Evolutionary conservation across 2,888 invertebrate genomes (phyloP).

Genomic region (Troglohyphantes excavatus): DNA sequence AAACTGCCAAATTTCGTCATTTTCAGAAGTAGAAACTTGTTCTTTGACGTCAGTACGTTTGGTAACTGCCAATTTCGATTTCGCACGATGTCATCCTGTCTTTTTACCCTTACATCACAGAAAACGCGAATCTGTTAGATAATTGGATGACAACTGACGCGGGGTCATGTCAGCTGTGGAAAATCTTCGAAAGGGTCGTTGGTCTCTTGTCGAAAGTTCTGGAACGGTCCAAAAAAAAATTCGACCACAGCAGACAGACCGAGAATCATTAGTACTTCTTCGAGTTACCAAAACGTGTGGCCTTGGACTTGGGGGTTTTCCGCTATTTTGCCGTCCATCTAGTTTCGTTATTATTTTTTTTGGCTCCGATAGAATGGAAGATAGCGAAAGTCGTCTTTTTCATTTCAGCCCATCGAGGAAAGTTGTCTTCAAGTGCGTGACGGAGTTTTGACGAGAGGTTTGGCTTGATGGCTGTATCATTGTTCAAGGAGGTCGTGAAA

Average conservation of each 20-base stretch:
- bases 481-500: background rate
- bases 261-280: background rate
- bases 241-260: background rate
- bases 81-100: background rate
- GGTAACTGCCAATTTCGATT: constrained; percentile 11
- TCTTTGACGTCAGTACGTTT: constrained; percentile 15
- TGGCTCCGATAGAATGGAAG: background rate
- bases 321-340: constrained; percentile 25
- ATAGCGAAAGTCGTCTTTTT: constrained; percentile 22
- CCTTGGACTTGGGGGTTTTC: constrained; percentile 41
- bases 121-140: background rate
- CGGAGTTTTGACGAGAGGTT: background rate
- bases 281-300: background rate
- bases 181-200: constrained; percentile 17
- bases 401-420: background rate
- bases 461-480: background rate
- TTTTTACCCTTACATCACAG: constrained; percentile 11
- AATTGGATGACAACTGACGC: background rate
- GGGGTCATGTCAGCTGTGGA: background rate
- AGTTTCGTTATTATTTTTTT: background rate
- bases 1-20: background rate
- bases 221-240: constrained; percentile 3
- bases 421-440: background rate
- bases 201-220: constrained; percentile 2
- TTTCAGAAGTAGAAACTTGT: background rate